Evolutionary conservation across 2,888 invertebrate species (phyloP).

Genomic region (Lutraria lutraria): DNA sequence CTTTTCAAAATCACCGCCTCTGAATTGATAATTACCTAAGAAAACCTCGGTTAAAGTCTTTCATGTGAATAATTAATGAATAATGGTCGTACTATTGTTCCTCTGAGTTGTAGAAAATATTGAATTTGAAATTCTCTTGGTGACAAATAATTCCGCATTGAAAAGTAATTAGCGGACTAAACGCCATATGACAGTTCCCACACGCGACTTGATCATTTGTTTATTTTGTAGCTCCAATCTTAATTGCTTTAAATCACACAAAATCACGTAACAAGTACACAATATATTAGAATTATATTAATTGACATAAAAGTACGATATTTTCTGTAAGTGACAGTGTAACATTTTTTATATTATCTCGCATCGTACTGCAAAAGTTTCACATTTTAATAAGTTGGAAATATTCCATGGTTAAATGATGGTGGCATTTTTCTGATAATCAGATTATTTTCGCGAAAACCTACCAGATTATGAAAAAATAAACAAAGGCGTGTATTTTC

Average conservation of each 20-base stretch:
- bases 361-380: too few species aligned
- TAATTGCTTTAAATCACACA: slow-evolving; percentile 36
- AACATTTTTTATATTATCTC: too few species aligned
- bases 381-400: too few species aligned
- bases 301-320: too few species aligned
- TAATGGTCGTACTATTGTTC: slow-evolving; percentile 27
- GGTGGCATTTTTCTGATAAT: too few species aligned
- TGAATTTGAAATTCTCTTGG: slow-evolving; percentile 26
- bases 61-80: slow-evolving; percentile 32
- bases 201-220: background rate
- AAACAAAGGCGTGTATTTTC: too few species aligned
- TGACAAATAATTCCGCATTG: slow-evolving; percentile 23
- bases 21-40: slow-evolving; percentile 18
- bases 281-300: background rate
- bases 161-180: slow-evolving; percentile 30
- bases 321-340: too few species aligned
- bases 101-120: slow-evolving; percentile 20
- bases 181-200: slow-evolving; percentile 33
- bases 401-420: too few species aligned
- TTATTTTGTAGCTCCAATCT: slow-evolving; percentile 25
- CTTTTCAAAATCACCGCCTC: slow-evolving; percentile 44
- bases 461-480: too few species aligned
- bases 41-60: slow-evolving; percentile 21
- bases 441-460: too few species aligned
- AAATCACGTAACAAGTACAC: slow-evolving; percentile 29